A percentile compares a stretch with the other conserved stretches of the same genome.
Evolutionary conservation across 2,113 vertebrate species (phyloP).

Genomic region (Bathybates hornii): DNA sequence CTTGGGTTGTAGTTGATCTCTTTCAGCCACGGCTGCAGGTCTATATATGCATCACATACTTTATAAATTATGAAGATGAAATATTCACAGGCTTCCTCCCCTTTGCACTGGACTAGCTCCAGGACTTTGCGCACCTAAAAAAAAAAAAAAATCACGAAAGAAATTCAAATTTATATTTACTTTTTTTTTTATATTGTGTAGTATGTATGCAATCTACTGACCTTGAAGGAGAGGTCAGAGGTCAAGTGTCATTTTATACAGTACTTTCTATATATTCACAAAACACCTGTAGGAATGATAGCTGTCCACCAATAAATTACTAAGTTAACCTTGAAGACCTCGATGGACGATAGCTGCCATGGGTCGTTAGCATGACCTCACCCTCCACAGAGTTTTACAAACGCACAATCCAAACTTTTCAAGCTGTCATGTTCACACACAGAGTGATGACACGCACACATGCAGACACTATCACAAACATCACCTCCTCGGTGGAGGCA

Average conservation of each 20-base stretch:
- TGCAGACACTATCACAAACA: neutral
- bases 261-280: neutral
- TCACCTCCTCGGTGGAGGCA: neutral
- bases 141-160: neutral
- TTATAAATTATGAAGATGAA: conserved; percentile 80
- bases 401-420: neutral
- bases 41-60: conserved; percentile 82
- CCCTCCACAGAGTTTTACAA: neutral
- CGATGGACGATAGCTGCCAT: neutral
- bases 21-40: conserved; percentile 84
- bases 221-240: neutral
- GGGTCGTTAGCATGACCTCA: neutral
- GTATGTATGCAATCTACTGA: neutral
- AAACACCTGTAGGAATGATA: neutral
- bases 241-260: neutral
- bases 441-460: neutral
- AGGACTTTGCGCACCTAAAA: conserved; percentile 87
- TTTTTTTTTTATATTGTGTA: neutral
- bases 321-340: neutral
- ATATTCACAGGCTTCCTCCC: conserved; percentile 85
- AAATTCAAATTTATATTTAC: neutral
- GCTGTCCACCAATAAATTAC: neutral
- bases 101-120: conserved; percentile 91
- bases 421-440: neutral
- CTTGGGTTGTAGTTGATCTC: conserved; percentile 79